A percentile compares a stretch with the other conserved stretches of the same genome.
phyloP scores from a whole-genome alignment of 2,888 invertebrate species.

The Caradrina kadenii region DNA sequence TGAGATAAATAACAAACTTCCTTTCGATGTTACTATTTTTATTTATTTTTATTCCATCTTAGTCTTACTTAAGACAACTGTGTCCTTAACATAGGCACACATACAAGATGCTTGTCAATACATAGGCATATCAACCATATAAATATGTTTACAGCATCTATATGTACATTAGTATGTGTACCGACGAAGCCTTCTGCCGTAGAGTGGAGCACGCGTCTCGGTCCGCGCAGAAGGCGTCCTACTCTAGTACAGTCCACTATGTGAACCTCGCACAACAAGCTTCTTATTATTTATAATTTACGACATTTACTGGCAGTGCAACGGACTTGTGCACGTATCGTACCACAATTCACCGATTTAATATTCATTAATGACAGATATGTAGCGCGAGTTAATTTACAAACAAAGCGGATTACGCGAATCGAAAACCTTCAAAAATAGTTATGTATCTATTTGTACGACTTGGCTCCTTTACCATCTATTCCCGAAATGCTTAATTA shows the following conservation, averaged over 20 bases:
- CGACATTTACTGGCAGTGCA: conserved; percentile 86
- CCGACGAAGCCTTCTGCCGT: conserved; percentile 68
- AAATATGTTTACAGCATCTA: conserved; percentile 89
- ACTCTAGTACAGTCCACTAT: conserved; percentile 81
- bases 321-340: conserved; percentile 79
- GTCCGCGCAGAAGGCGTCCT: conserved; percentile 62
- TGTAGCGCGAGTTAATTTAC: conserved; percentile 82
- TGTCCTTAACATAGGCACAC: conserved; percentile 85
- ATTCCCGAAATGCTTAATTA: conserved; percentile 43
- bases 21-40: conserved; percentile 88
- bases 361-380: conserved; percentile 76
- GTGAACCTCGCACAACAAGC: conserved; percentile 81
- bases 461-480: conserved; percentile 33
- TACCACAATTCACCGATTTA: conserved; percentile 66
- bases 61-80: conserved; percentile 83
- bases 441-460: conserved; percentile 42
- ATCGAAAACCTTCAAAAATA: conserved; percentile 69
- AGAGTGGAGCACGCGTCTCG: conserved; percentile 50
- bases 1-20: conserved; percentile 76
- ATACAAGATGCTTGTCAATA: conserved; percentile 85
- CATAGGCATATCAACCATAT: conserved; percentile 83
- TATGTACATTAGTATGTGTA: conserved; percentile 87
- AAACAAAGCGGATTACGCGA: conserved; percentile 73
- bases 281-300: conserved; percentile 68
- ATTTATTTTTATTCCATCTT: conserved; percentile 89